These are phyloP conservation scores for Notolepis coatsorum DNA, from an alignment of 2,797 vertebrate genomes.

Conservation along the genomic window DNA sequence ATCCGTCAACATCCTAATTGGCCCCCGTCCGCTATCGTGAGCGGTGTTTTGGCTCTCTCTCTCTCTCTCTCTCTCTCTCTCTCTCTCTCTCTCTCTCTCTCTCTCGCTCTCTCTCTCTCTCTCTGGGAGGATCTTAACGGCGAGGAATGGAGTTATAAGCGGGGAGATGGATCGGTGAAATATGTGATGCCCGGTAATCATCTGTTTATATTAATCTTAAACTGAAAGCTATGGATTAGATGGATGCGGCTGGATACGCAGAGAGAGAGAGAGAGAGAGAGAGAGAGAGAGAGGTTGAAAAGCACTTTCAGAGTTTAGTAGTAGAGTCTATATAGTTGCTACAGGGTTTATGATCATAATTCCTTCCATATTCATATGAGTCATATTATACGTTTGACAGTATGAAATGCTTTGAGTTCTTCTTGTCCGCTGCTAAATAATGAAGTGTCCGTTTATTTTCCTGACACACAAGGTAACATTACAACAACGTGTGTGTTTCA, in stretches of 20 bases:
- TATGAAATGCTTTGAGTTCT: no score
- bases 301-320: slow-evolving; percentile 32
- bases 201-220: slow-evolving; percentile 80
- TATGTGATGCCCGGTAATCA: slow-evolving; percentile 81
- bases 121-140: slow-evolving; percentile 78
- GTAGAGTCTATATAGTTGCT: slow-evolving; percentile 10
- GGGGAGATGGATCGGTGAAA: slow-evolving; percentile 80
- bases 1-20: slow-evolving; percentile 87
- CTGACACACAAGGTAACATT: slow-evolving; percentile 50
- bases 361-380: slow-evolving; percentile 42
- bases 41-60: slow-evolving; percentile 77
- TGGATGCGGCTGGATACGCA: slow-evolving; percentile 72
- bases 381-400: slow-evolving; percentile 7
- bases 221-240: slow-evolving; percentile 74
- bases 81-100: no score
- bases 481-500: no score
- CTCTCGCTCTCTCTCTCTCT: no score
- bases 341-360: slow-evolving; percentile 34
- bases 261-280: slow-evolving; percentile 51
- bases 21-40: slow-evolving; percentile 74
- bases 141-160: slow-evolving; percentile 84
- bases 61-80: no score
- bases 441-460: slow-evolving; percentile 28
- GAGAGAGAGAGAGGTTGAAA: slow-evolving; percentile 59
- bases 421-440: slow-evolving; percentile 38